Conservation (phyloP, 2,888 invertebrate species). For the Chaetogeoica ovagalla region DNA sequence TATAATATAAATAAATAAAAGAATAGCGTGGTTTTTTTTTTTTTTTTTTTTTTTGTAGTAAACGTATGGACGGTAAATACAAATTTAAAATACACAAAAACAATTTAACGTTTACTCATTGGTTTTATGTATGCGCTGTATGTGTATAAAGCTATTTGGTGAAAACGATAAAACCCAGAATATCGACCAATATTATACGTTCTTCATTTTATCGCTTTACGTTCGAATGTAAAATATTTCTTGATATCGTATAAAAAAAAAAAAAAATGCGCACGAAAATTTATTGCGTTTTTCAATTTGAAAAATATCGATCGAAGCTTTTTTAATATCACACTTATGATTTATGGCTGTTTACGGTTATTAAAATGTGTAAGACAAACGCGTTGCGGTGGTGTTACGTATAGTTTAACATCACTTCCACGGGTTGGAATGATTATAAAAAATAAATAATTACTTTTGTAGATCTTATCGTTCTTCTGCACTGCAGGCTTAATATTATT, state of each 20-base stretch:
- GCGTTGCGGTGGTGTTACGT: neutral
- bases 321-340: neutral
- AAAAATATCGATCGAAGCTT: neutral
- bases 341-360: neutral
- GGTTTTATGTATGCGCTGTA: neutral
- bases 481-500: neutral
- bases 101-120: neutral
- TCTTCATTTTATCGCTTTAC: neutral
- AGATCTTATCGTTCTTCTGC: neutral
- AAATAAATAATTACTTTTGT: neutral
- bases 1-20: neutral
- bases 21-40: no score
- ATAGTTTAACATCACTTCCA: neutral
- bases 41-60: neutral
- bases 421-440: neutral
- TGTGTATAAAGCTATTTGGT: no score
- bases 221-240: neutral
- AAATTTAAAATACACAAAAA: constrained; percentile 13
- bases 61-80: neutral
- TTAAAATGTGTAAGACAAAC: neutral
- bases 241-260: no score
- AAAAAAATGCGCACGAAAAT: neutral
- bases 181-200: neutral
- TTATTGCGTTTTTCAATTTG: neutral
- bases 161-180: neutral